These are phyloP conservation scores for Phalloptychus januarius DNA, from an alignment of 2,797 vertebrate genomes.

Conservation along the genomic window DNA sequence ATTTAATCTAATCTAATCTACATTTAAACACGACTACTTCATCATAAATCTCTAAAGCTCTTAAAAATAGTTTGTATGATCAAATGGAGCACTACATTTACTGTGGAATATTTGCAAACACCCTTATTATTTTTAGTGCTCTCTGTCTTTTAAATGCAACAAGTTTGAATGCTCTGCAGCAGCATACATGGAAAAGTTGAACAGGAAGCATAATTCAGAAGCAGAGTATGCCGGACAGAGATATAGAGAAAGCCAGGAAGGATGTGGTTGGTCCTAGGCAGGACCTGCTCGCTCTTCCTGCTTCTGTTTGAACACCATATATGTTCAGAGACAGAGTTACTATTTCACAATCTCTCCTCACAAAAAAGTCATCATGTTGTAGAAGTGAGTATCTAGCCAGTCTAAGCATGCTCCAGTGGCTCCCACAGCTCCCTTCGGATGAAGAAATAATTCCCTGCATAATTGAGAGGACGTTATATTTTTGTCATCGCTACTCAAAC, in stretches of 20 bases:
- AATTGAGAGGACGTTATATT: slow-evolving; percentile 64
- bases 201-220: slow-evolving; percentile 46
- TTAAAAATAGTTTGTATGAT: neutral
- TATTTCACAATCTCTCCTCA: slow-evolving; percentile 32
- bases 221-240: slow-evolving; percentile 30
- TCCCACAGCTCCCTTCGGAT: slow-evolving; percentile 49
- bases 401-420: slow-evolving; percentile 40
- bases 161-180: slow-evolving; percentile 14
- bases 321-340: slow-evolving; percentile 40
- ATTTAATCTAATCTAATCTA: neutral
- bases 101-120: neutral
- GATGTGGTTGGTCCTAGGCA: slow-evolving; percentile 41
- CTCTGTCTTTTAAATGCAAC: slow-evolving; percentile 2
- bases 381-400: slow-evolving; percentile 38
- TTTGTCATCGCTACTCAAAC: slow-evolving; percentile 53
- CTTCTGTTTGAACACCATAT: slow-evolving; percentile 40
- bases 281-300: slow-evolving; percentile 49
- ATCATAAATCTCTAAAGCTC: neutral
- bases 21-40: neutral
- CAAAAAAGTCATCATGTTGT: slow-evolving; percentile 54
- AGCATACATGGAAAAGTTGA: slow-evolving; percentile 11
- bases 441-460: slow-evolving; percentile 63
- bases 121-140: neutral
- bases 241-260: slow-evolving; percentile 56
- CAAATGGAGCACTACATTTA: neutral